These are phyloP conservation scores for Aphelenchoides avenae DNA, from an alignment of 1,140 invertebrate species.

Conservation along the genomic window DNA sequence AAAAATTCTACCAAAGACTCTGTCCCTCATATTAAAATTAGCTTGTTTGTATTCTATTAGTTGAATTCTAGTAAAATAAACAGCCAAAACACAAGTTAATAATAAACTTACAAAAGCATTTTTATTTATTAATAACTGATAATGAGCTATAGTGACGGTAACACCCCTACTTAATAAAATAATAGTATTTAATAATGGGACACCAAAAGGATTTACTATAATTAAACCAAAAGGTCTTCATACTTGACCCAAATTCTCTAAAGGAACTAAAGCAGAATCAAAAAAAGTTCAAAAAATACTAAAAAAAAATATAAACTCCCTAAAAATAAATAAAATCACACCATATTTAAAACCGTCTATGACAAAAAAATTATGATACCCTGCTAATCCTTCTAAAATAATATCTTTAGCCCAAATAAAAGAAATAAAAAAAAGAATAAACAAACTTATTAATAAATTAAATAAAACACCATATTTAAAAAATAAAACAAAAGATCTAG, in stretches of 20 bases:
- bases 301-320: conserved; percentile 47
- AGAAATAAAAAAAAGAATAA: conserved; percentile 28
- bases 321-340: conserved; percentile 41
- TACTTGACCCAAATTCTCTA: conserved; percentile 65
- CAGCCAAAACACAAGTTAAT: conserved; percentile 65
- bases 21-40: conserved; percentile 66
- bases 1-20: conserved; percentile 68
- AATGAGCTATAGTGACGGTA: conserved; percentile 65
- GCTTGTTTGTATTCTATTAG: conserved; percentile 60
- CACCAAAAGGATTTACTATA: conserved; percentile 67
- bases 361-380: conserved; percentile 38
- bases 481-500: conserved; percentile 34
- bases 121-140: conserved; percentile 65
- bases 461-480: conserved; percentile 37
- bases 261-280: conserved; percentile 66
- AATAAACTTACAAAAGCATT: conserved; percentile 60
- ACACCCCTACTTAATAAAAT: conserved; percentile 65
- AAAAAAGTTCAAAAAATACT: conserved; percentile 65
- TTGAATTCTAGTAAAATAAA: conserved; percentile 63
- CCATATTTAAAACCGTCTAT: conserved; percentile 42
- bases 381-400: conserved; percentile 29
- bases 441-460: conserved; percentile 29
- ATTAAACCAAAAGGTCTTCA: conserved; percentile 66
- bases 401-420: conserved; percentile 37
- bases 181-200: conserved; percentile 67